phyloP scores from a whole-genome alignment of 2,113 vertebrate genomes.

The Plestiodon gilberti region DNA sequence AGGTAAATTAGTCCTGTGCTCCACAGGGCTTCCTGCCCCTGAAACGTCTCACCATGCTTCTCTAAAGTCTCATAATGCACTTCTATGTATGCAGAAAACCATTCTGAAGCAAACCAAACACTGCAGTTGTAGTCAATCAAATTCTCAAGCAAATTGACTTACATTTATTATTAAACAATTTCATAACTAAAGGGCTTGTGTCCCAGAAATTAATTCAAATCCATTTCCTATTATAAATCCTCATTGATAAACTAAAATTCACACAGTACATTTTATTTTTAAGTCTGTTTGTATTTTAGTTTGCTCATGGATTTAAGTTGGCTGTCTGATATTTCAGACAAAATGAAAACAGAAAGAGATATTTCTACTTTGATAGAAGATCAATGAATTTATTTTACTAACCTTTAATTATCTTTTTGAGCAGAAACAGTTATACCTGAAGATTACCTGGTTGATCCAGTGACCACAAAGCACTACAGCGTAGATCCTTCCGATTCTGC shows the following conservation, averaged over 20 bases:
- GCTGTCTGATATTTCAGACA: background rate
- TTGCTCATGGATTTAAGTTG: background rate
- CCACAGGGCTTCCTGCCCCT: background rate
- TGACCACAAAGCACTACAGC: conserved; percentile 79
- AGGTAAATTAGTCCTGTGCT: background rate
- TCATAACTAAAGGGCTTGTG: background rate
- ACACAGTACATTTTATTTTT: background rate
- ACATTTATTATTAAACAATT: conserved; percentile 1
- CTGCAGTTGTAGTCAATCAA: rapidly evolving
- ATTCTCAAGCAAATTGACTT: conserved; percentile 10
- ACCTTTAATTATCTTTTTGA: conserved; percentile 53
- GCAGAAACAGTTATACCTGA: conserved; percentile 82
- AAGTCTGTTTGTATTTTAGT: background rate
- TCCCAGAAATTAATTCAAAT: background rate
- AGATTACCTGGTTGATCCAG: conserved; percentile 80
- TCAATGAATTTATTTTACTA: conserved; percentile 6
- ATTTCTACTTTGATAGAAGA: background rate
- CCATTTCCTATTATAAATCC: background rate
- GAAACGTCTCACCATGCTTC: background rate
- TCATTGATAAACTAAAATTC: background rate
- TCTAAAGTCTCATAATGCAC: background rate
- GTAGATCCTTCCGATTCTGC: conserved; percentile 80
- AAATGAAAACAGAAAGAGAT: background rate
- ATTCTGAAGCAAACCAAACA: background rate
- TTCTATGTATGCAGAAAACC: background rate